Conservation (phyloP, 2,797 vertebrate genomes). For the Silurus aristotelis region DNA sequence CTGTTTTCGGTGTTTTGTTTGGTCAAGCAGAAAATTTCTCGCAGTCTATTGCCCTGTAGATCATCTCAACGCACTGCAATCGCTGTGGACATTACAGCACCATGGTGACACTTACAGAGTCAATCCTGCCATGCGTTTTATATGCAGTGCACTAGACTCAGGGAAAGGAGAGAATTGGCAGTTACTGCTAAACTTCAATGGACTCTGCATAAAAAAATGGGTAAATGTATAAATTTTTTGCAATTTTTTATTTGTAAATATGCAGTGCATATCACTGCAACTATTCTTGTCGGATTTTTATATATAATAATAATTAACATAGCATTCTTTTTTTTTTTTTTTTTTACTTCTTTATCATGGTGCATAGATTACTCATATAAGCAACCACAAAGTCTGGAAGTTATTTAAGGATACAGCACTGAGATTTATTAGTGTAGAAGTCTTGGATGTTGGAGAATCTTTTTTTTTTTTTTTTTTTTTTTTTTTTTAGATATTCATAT, state of each 20-base stretch:
- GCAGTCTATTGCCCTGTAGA: constrained; percentile 2
- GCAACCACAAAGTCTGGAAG: background rate
- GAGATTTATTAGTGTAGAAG: background rate
- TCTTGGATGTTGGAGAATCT: background rate
- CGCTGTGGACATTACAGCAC: background rate
- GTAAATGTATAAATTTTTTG: background rate
- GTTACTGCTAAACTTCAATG: background rate
- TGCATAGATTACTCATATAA: background rate
- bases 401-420: background rate
- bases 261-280: background rate
- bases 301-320: too few species aligned
- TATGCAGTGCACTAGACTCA: background rate
- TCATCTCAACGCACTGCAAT: background rate
- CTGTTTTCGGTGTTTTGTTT: background rate
- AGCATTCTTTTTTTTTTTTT: background rate
- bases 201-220: background rate
- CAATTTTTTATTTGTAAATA: constrained; percentile 11
- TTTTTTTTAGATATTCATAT: background rate
- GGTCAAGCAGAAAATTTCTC: background rate
- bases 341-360: background rate
- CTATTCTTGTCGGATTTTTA: background rate
- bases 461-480: background rate
- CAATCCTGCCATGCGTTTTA: background rate
- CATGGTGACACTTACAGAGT: background rate
- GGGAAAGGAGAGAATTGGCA: background rate